A percentile compares a stretch with the other conserved stretches of the same genome.
Evolutionary conservation across 2,113 vertebrate genomes (phyloP).

Genomic region (Semicossyphus pulcher): DNA sequence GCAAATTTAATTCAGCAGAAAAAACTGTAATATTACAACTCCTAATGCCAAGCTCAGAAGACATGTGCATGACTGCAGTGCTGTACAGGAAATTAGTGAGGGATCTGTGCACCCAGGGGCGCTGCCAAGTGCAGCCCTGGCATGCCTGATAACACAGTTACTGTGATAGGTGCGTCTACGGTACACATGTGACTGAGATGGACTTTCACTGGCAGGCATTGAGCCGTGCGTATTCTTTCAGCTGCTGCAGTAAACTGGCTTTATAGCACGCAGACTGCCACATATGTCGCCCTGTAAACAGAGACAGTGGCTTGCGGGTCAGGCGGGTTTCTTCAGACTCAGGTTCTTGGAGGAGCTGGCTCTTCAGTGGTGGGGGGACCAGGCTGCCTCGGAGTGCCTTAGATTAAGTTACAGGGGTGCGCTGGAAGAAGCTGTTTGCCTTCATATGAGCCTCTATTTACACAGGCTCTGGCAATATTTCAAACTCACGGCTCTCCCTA

Average conservation of each 20-base stretch:
- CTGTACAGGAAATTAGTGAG: constrained; percentile 18
- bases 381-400: constrained; percentile 32
- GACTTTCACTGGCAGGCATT: constrained; percentile 55
- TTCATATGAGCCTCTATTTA: constrained; percentile 77
- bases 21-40: neutral
- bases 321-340: constrained; percentile 20
- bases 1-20: neutral
- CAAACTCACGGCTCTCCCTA: constrained; percentile 48
- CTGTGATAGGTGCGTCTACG: constrained; percentile 10
- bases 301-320: constrained; percentile 46
- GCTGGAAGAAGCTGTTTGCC: constrained; percentile 64
- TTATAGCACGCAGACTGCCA: constrained; percentile 37
- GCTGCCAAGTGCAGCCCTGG: constrained; percentile 18
- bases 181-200: constrained; percentile 47
- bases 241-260: constrained; percentile 46
- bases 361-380: constrained; percentile 31
- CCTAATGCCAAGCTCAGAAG: neutral
- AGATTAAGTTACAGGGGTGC: constrained; percentile 72
- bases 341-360: constrained; percentile 45
- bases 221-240: constrained; percentile 32
- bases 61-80: neutral
- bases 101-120: constrained; percentile 12
- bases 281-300: constrained; percentile 47
- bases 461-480: constrained; percentile 69
- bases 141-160: constrained; percentile 12